Conservation (phyloP, 2,888 invertebrate species). For the Drosophila prostipennis region DNA sequence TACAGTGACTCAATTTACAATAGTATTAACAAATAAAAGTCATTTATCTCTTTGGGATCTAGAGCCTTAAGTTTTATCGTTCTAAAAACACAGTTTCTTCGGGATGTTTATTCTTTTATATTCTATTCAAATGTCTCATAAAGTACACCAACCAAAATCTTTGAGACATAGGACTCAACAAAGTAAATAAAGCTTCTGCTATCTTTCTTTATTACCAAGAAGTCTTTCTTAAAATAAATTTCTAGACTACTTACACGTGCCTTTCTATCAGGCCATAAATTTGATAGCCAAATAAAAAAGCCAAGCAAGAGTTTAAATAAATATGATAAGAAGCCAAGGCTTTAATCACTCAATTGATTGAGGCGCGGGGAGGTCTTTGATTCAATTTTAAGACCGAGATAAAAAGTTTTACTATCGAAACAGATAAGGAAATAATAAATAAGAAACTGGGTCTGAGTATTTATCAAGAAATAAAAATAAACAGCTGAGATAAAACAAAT, state of each 20-base stretch:
- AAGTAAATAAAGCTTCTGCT: not conserved
- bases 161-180: not conserved
- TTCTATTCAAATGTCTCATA: not conserved
- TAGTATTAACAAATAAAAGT: not conserved
- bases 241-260: constrained; percentile 20
- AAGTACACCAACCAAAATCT: not conserved
- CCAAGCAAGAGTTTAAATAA: constrained; percentile 1
- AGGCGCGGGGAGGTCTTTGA: constrained; percentile 23
- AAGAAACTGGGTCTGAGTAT: not conserved
- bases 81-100: not conserved
- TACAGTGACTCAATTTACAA: not conserved
- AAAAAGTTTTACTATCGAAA: constrained; percentile 16
- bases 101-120: not conserved
- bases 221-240: constrained; percentile 3
- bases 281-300: constrained; percentile 7
- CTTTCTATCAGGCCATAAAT: constrained; percentile 16
- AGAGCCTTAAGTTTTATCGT: not conserved
- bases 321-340: constrained; percentile 37
- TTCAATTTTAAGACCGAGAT: constrained; percentile 8
- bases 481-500: not conserved
- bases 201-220: not conserved
- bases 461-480: constrained; percentile 4
- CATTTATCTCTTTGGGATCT: too few relatives aligned
- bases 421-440: constrained; percentile 21
- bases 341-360: constrained; percentile 35